These are phyloP conservation scores for Sebastes vulpes DNA, from an alignment of 2,797 vertebrate species.

Conservation along the genomic window DNA sequence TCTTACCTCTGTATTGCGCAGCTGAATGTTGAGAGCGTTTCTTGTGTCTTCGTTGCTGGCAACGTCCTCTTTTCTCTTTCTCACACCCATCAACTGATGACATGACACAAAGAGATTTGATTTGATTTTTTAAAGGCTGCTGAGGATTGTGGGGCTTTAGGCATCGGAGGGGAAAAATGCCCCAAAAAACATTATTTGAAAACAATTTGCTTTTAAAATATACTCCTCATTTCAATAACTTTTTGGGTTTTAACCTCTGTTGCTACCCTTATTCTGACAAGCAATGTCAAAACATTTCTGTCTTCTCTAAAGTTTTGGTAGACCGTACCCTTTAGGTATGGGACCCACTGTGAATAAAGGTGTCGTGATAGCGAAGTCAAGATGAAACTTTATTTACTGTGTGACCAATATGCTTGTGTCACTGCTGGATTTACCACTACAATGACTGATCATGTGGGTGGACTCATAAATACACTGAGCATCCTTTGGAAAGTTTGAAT, in stretches of 20 bases:
- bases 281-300: neutral
- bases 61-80: conserved; percentile 62
- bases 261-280: neutral
- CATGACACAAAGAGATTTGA: conserved; percentile 68
- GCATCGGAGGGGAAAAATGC: neutral
- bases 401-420: neutral
- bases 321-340: accelerated
- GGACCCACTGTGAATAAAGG: neutral
- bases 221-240: neutral
- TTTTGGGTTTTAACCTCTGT: neutral
- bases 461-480: conserved; percentile 1
- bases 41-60: conserved; percentile 14
- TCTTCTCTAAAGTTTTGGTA: neutral
- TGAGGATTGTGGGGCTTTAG: conserved; percentile 24
- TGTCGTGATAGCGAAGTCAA: neutral
- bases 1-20: conserved; percentile 65
- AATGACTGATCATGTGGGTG: conserved; percentile 35
- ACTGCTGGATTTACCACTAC: conserved; percentile 6
- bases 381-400: neutral
- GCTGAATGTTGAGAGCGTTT: conserved; percentile 29
- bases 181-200: neutral
- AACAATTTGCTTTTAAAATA: neutral
- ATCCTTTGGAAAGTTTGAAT: conserved; percentile 59
- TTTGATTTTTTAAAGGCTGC: conserved; percentile 66
- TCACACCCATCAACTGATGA: conserved; percentile 68